Evolutionary conservation across 2,113 vertebrate genomes (phyloP), one percentile per base, ranked within the genome.

Genomic region (Panthera tigris): DNA sequence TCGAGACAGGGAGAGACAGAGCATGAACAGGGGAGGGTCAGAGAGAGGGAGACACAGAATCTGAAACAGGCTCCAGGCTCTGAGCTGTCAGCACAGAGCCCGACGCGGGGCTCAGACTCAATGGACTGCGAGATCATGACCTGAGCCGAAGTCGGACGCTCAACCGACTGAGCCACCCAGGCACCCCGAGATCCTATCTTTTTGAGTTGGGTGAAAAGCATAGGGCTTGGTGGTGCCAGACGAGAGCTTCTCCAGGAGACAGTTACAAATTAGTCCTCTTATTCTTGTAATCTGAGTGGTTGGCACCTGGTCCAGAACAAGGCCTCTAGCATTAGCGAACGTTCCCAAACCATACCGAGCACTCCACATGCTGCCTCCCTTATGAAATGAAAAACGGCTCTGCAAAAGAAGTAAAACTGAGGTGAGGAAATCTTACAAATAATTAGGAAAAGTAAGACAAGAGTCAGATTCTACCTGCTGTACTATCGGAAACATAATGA

Each of bases 261-360:
- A 97, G 97, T 84, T 97, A 98, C 97, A 96, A 97, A 98, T 98
- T 96, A 92, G 88, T 91, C 92, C 97, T 97, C 97, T 57, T 91
- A 96, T 95, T 98, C 91, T 81, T 98, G 95, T 98, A 97, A 98
- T 97, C 97, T 97, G 98, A 98, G 95, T 50, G 91, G 94, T 98
- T 95, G 96, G 95, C 96, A 97, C 93, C 97, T 98, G 97, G 96
- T 97, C 90, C 97, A 97, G 96, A 97, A 95, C 69, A 97, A 97
- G 92, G 94, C 76, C 97, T 98, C 94, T 63, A 89, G 91, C 95
- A 91, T 94, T 96, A 98, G 94, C 97, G 96, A 97, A 97, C 93
- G 94, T 98, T 97, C 96, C 95, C 85, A 92, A 98, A 95, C 97
- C 94, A 91, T 94, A 96, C 96, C 94, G 95, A 97, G 97, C 83